phyloP scores from a whole-genome alignment of 1,140 invertebrate genomes.

The Meloidogyne hapla region DNA sequence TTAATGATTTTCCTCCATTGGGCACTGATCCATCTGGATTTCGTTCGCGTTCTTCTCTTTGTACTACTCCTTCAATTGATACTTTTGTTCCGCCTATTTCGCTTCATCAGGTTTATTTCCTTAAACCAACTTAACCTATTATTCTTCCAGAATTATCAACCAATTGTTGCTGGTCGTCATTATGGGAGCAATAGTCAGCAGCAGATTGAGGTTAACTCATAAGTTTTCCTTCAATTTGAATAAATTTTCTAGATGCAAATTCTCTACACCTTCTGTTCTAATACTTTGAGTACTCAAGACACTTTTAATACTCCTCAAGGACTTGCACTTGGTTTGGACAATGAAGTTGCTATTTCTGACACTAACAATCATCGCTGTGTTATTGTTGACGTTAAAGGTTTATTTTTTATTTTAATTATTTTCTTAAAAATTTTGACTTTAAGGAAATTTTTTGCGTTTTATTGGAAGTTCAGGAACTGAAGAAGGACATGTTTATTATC shows the following conservation, averaged over 20 bases:
- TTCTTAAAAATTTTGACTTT: background rate
- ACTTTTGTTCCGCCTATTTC: conserved; percentile 19
- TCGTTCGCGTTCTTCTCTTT: conserved; percentile 39
- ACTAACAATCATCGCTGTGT: conserved; percentile 43
- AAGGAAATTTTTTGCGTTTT: conserved; percentile 32
- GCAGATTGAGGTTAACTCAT: background rate
- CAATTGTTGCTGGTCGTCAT: conserved; percentile 2
- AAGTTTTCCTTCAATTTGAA: background rate
- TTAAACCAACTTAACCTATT: background rate
- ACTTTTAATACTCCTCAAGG: conserved; percentile 42
- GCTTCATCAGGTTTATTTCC: background rate
- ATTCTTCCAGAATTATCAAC: background rate
- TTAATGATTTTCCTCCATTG: background rate
- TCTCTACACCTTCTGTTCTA: conserved; percentile 22
- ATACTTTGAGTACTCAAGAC: conserved; percentile 16
- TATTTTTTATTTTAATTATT: background rate
- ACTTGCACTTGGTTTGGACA: conserved; percentile 32
- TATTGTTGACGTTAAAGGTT: conserved; percentile 25
- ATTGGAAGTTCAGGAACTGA: conserved; percentile 41
- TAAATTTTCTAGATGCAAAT: conserved; percentile 30
- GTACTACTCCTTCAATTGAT: conserved; percentile 36
- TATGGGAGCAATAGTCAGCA: background rate
- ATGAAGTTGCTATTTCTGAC: conserved; percentile 37
- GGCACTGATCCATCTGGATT: conserved; percentile 9
- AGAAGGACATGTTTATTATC: conserved; percentile 38